Evolutionary conservation across 2,888 invertebrate species (phyloP).

Genomic region (Halocaridina rubra): DNA sequence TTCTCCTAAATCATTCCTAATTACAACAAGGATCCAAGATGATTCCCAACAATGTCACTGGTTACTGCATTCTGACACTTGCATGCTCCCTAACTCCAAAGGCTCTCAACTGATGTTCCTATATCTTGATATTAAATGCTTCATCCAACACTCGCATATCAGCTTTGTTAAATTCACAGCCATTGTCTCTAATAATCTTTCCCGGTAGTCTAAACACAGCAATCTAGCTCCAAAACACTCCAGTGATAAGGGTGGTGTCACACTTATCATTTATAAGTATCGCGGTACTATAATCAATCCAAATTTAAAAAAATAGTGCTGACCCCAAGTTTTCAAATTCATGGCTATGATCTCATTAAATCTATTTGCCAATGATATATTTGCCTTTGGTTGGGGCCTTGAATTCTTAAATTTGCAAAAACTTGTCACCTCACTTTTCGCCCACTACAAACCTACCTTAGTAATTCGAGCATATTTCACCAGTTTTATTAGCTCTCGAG

Average conservation of each 20-base stretch:
- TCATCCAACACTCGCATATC: background rate
- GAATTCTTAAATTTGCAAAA: background rate
- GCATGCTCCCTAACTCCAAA: background rate
- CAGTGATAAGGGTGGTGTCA: background rate
- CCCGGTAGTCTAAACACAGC: background rate
- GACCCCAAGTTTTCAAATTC: background rate
- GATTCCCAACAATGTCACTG: background rate
- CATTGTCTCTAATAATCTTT: background rate
- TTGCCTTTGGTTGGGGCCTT: background rate
- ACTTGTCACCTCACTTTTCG: too few relatives aligned
- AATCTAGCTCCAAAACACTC: background rate
- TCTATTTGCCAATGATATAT: background rate
- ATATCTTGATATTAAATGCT: background rate
- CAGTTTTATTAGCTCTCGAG: background rate
- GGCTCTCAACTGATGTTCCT: background rate
- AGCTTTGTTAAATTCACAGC: background rate
- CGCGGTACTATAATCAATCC: background rate
- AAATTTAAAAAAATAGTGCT: background rate
- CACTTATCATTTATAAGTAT: background rate
- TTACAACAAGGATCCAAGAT: too few relatives aligned
- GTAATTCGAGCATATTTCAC: background rate
- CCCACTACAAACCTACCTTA: too few relatives aligned
- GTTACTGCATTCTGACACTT: background rate
- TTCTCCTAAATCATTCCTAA: too few relatives aligned
- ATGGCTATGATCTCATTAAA: constrained; percentile 7